Conservation (phyloP, 2,888 invertebrate species). For the Piscicola geometra region DNA sequence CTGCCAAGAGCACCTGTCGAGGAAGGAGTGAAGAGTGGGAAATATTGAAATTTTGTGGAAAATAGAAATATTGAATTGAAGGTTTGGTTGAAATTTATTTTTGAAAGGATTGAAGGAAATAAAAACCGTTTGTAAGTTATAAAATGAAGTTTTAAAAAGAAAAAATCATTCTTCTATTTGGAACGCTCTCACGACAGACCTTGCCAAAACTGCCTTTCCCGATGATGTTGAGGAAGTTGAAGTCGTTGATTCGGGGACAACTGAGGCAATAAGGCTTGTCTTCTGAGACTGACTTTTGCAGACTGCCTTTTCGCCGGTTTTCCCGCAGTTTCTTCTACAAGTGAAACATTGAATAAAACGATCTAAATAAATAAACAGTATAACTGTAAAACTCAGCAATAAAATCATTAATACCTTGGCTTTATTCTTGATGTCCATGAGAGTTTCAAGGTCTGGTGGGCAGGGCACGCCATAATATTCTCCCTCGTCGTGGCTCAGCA, state of each 20-base stretch:
- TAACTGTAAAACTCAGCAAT: too few relatives aligned
- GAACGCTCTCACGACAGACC: constrained; percentile 57
- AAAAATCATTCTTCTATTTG: too few relatives aligned
- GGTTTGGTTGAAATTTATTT: too few relatives aligned
- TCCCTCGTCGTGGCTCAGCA: constrained; percentile 93
- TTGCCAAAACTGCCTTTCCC: constrained; percentile 97
- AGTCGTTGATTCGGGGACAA: constrained; percentile 75
- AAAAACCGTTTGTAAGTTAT: too few relatives aligned
- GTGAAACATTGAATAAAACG: too few relatives aligned
- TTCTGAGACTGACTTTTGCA: background rate
- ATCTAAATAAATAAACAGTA: too few relatives aligned
- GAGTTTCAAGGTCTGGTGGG: constrained; percentile 72
- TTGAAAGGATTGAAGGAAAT: too few relatives aligned
- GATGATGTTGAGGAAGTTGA: constrained; percentile 96
- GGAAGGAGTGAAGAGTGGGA: background rate
- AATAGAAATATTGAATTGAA: too few relatives aligned
- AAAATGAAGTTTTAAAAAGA: too few relatives aligned
- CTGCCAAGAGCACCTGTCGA: constrained; percentile 85
- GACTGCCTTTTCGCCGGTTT: background rate
- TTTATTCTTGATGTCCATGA: constrained; percentile 67
- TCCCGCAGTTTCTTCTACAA: constrained; percentile 1
- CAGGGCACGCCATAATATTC: constrained; percentile 99
- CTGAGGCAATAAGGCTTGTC: background rate
- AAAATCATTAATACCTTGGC: background rate
- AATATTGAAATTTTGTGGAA: too few relatives aligned